phyloP scores from a whole-genome alignment of 2,797 vertebrate genomes.

The Xerus rutilus region DNA sequence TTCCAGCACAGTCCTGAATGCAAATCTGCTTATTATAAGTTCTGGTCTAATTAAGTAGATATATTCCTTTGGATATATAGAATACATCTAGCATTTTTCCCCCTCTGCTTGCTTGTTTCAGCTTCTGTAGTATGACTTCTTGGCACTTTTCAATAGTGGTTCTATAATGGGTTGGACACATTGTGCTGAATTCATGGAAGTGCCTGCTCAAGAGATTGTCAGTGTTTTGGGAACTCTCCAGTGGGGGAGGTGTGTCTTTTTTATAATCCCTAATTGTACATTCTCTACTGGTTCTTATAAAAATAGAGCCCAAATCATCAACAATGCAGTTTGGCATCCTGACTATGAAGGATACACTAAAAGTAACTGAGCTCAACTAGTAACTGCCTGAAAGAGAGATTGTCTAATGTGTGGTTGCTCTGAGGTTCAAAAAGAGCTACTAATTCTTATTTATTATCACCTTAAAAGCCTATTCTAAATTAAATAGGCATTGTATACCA shows the following conservation, averaged over 20 bases:
- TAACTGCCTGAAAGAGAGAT: not conserved
- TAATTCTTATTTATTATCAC: not conserved
- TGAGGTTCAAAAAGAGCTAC: not conserved
- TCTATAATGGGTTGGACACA: not conserved
- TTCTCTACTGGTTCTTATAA: constrained; percentile 50
- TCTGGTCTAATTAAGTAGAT: not conserved
- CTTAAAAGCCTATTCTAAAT: not conserved
- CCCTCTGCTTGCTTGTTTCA: not conserved
- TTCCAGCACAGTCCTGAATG: not conserved
- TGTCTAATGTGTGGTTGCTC: not conserved
- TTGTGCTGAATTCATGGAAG: not conserved
- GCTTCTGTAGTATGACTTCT: not conserved
- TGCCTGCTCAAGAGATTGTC: not conserved
- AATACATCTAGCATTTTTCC: not conserved
- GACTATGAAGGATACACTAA: not conserved
- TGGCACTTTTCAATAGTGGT: not conserved
- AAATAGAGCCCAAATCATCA: not conserved
- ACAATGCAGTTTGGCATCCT: not conserved
- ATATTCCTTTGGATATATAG: not conserved
- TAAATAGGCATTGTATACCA: not conserved
- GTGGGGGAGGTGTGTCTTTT: not conserved
- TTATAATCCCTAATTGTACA: constrained; percentile 39
- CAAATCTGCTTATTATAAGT: not conserved
- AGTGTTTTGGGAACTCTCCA: constrained; percentile 3
- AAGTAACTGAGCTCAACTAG: constrained; percentile 1